Evolutionary conservation across 2,797 vertebrate genomes (phyloP), one percentile per base, ranked within the genome.

Genomic region (Borostomias antarcticus): DNA sequence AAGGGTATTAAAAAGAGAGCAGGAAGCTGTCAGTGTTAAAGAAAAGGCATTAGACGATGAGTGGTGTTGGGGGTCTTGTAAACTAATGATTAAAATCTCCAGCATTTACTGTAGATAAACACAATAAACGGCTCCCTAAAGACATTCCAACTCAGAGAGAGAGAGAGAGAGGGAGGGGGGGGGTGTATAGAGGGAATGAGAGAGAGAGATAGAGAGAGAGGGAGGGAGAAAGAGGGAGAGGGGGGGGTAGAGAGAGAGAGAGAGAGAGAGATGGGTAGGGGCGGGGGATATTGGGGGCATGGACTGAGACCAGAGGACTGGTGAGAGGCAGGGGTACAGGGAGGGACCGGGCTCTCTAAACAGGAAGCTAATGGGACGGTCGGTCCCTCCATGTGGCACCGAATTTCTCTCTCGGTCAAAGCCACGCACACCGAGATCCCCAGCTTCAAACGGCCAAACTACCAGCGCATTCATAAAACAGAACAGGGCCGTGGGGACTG

Each of bases 391-490:
- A 86, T 88, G 90, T 90, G 91, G 89, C 86, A 87, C 82, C 93
- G 87, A 92, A 86, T 93, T 94, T 94, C 93, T 83, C 87, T 91
- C 92, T 75, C 81, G 92, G 91, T 92, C 89, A 88, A 93, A 95
- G 89, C 92, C 90, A 86, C 74, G 87, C 86, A 93, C 84, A 26
- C 67, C 35, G 69, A 84, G 83, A 85, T 47, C 94, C 93, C 82
- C 69, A 89, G 95, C 92, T 96, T 97, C 94, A 96, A 98, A 96
- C 92, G 93, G 93, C 85, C 92, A 93, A 96, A 97, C 95, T 93
- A 95, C 92, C 91, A 93, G 92, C 94, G 92, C 94, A 94, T 96
- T 94, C 93, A 95, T 95, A 96, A 96, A 96, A 96, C 93, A 96
- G 92, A 96, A 93, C 92, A 92, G 91, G 96, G 92, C 94, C 93